These are phyloP conservation scores for Onthophagus sagittarius DNA, from an alignment of 2,888 invertebrate species.

Conservation along the genomic window DNA sequence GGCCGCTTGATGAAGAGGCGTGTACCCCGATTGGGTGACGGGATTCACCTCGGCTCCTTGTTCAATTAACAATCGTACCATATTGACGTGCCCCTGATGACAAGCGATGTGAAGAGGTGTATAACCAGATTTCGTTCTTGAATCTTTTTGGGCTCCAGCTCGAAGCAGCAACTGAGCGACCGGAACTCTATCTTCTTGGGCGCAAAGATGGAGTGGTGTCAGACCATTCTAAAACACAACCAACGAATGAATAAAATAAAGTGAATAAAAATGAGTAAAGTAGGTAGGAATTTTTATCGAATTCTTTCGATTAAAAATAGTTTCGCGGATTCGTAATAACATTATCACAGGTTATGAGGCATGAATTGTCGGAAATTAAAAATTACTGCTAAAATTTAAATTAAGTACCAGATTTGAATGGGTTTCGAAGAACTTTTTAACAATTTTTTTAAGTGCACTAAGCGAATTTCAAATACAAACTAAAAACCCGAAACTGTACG, in stretches of 20 bases:
- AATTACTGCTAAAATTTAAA: no score
- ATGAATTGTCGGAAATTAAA: no score
- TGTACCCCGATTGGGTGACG: slow-evolving; percentile 77
- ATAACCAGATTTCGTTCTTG: slow-evolving; percentile 81
- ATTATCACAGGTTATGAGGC: background rate
- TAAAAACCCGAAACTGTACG: background rate
- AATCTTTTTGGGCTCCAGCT: slow-evolving; percentile 70
- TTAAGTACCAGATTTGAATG: no score
- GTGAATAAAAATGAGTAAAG: background rate
- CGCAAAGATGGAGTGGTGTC: slow-evolving; percentile 91
- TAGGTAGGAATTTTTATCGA: background rate
- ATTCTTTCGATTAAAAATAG: background rate
- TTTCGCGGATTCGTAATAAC: background rate
- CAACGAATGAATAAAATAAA: background rate
- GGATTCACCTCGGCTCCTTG: slow-evolving; percentile 85
- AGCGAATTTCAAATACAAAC: background rate
- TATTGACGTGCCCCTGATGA: slow-evolving; percentile 92
- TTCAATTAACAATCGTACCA: slow-evolving; percentile 85
- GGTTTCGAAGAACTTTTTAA: background rate
- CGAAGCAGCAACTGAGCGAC: slow-evolving; percentile 79
- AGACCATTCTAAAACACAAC: slow-evolving; percentile 68
- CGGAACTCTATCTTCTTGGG: slow-evolving; percentile 86
- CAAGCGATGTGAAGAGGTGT: slow-evolving; percentile 96
- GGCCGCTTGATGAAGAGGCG: slow-evolving; percentile 96
- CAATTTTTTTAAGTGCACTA: background rate